Evolutionary conservation across 2,888 invertebrate genomes (phyloP), one percentile per base, ranked within the genome.

Genomic region (Tinea trinotella): DNA sequence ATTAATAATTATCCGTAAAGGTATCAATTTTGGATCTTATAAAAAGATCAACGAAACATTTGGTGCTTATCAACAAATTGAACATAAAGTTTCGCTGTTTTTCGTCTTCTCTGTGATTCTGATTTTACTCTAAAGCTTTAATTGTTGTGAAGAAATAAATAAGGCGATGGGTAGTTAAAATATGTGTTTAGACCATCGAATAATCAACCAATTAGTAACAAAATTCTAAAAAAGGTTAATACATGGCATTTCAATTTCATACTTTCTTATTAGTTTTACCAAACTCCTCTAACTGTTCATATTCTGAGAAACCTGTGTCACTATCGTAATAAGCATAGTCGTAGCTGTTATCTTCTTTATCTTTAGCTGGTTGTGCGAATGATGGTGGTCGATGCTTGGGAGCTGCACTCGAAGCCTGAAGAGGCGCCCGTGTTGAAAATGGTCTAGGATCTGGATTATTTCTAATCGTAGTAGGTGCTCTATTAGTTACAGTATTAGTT

Each of bases 281-380:
- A 61, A 91, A 90, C 68, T 91, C 91, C 66, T 87, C 87, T 75
- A 89, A 87, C 61, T 87, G 78, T 56, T 88, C 88, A 61, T 88
- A 88, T 67, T 88, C 88, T 35, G 87, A 70, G 62, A 89, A 88
- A 40, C 88, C 88, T 10, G 82, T 80, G 52, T 89, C 89, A 55
- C 90, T 89, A 68, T 94, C 95, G 65, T 95, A 95, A 67, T 95
- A 95, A 3, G 94, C 94, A 65, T 95, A 95, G 70, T 95, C 95
- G 66, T 95, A 95, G 68, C 91, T 91, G 53, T 87, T 88, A 63
- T 92, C 91, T 64, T 91, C 91, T 59, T 90, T 90, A 60, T 89
- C 89, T 64, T 80, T 89, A 64, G 74, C 79, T 19, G 76, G 80
- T 34, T 76, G 76, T 22, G 74, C 67, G 46, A 70, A 71, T 54